phyloP scores from a whole-genome alignment of 2,888 invertebrate genomes.

The Cepaea hortensis region DNA sequence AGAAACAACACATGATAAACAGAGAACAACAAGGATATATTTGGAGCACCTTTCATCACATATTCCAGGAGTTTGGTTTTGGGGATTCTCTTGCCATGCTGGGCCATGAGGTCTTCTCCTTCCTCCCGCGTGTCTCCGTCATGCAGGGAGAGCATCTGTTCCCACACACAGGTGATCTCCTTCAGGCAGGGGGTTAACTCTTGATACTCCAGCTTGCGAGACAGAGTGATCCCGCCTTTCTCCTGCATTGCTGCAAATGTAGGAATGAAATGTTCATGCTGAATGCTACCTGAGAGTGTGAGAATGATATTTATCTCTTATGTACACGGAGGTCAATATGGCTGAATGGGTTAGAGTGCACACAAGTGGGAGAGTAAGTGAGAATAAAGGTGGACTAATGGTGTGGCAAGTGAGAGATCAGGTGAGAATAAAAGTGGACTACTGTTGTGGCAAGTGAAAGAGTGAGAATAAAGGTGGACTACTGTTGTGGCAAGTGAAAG shows the following conservation, averaged over 20 bases:
- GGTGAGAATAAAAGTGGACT: too few species aligned
- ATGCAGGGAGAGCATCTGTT: slow-evolving; percentile 62
- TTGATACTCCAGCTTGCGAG: slow-evolving; percentile 92
- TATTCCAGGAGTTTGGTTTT: slow-evolving; percentile 66
- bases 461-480: too few species aligned
- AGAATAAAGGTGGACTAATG: too few species aligned
- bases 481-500: too few species aligned
- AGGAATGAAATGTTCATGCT: too few species aligned
- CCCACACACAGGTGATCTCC: slow-evolving; percentile 76
- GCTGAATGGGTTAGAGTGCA: too few species aligned
- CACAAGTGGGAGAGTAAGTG: too few species aligned
- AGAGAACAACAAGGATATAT: not conserved
- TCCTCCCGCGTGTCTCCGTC: slow-evolving; percentile 35
- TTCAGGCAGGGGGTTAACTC: slow-evolving; percentile 83
- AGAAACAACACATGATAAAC: not conserved
- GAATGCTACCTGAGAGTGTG: too few species aligned
- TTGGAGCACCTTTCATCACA: slow-evolving; percentile 72
- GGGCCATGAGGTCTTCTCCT: not conserved
- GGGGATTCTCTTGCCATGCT: slow-evolving; percentile 26
- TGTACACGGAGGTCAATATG: too few species aligned
- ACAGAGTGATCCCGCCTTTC: slow-evolving; percentile 88
- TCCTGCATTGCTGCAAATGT: slow-evolving; percentile 70
- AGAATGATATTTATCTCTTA: too few species aligned
- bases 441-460: too few species aligned
- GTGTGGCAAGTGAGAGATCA: too few species aligned